phyloP scores from a whole-genome alignment of 2,888 invertebrate genomes.

The Metellina segmentata region DNA sequence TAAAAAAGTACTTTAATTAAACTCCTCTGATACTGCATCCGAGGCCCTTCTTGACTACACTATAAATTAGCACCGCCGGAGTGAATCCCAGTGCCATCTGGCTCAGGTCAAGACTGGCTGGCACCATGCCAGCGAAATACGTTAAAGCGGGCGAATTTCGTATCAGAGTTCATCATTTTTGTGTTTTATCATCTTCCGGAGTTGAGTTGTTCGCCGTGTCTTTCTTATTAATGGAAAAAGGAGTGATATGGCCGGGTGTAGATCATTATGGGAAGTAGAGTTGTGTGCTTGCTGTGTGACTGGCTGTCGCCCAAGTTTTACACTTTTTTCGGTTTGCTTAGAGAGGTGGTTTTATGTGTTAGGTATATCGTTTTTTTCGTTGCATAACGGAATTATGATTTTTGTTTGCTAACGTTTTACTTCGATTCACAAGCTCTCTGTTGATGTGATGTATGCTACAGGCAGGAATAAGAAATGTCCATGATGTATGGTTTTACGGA shows the following conservation, averaged over 20 bases:
- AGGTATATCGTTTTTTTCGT: no score
- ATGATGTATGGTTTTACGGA: no score
- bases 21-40: constrained; percentile 33
- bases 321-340: background rate
- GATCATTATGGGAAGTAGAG: constrained; percentile 42
- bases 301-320: constrained; percentile 51
- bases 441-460: no score
- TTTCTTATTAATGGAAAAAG: constrained; percentile 55
- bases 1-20: constrained; percentile 63
- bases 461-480: no score
- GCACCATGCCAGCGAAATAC: constrained; percentile 57
- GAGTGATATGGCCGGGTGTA: background rate
- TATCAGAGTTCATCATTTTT: constrained; percentile 62
- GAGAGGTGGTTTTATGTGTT: no score
- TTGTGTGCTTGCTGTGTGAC: background rate
- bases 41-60: constrained; percentile 24
- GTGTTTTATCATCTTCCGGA: constrained; percentile 50
- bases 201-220: constrained; percentile 50
- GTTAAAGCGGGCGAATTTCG: constrained; percentile 19
- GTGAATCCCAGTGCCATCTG: constrained; percentile 40
- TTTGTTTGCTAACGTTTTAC: no score
- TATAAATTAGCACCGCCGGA: constrained; percentile 40
- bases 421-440: no score
- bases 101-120: constrained; percentile 60
- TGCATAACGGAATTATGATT: no score